Conservation (phyloP, 2,797 vertebrate genomes). For the Knipowitschia caucasica region DNA sequence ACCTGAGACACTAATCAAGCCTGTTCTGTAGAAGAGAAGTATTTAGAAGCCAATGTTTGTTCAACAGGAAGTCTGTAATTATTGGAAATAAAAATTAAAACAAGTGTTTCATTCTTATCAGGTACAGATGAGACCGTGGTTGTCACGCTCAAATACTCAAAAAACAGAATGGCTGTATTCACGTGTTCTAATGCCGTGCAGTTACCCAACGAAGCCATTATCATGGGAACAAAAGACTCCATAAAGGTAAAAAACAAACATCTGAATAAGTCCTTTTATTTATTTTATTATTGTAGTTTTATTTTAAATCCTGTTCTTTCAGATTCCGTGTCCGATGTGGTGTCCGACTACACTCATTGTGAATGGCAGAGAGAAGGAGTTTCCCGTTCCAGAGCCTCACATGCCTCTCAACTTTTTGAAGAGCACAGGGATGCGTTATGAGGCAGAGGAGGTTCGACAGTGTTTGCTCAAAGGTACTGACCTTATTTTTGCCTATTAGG, state of each 20-base stretch:
- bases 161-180: conserved; percentile 75
- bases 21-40: neutral
- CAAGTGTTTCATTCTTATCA: conserved; percentile 32
- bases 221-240: conserved; percentile 77
- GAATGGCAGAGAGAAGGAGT: conserved; percentile 70
- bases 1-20: neutral
- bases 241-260: conserved; percentile 72
- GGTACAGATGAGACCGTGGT: conserved; percentile 81
- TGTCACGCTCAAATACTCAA: conserved; percentile 79
- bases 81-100: neutral
- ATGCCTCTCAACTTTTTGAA: conserved; percentile 75
- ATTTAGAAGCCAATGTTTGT: too few species aligned
- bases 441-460: conserved; percentile 83
- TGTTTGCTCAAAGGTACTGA: conserved; percentile 80
- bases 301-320: neutral
- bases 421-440: conserved; percentile 79
- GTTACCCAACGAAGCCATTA: conserved; percentile 71
- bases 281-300: neutral
- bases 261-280: too few species aligned
- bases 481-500: neutral
- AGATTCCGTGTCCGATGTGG: conserved; percentile 82
- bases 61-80: neutral
- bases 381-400: conserved; percentile 67
- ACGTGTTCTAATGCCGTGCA: conserved; percentile 59
- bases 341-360: conserved; percentile 74